Percentiles rank a stretch among this genome's conserved stretches.
phyloP scores from a whole-genome alignment of 2,888 invertebrate species.

The Erebia aethiops region DNA sequence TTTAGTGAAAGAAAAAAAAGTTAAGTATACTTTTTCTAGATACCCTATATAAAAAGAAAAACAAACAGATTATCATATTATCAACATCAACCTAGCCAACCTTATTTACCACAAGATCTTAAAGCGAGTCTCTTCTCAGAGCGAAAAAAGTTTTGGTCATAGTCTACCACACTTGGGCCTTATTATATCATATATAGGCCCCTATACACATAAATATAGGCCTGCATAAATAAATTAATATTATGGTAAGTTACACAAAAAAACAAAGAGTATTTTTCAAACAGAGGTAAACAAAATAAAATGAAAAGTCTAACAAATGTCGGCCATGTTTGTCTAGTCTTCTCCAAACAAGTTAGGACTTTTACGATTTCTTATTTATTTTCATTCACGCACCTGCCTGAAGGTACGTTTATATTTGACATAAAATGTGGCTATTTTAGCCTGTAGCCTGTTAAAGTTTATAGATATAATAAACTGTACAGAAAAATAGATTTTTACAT shows the following conservation, averaged over 20 bases:
- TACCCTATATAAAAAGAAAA: no score
- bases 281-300: background rate
- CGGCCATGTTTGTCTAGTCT: conserved; percentile 23
- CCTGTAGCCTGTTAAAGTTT: conserved; percentile 3
- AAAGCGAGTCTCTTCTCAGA: no score
- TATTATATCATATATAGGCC: no score
- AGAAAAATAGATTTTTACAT: background rate
- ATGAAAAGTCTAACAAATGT: background rate
- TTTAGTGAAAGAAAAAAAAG: no score
- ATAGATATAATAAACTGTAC: conserved; percentile 3
- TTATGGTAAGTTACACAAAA: background rate
- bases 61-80: no score
- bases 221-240: background rate
- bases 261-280: background rate
- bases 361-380: conserved; percentile 29
- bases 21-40: no score
- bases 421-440: conserved; percentile 14
- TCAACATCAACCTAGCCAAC: no score
- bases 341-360: conserved; percentile 20
- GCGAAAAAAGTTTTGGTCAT: no score
- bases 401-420: conserved; percentile 6
- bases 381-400: conserved; percentile 17
- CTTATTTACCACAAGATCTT: no score
- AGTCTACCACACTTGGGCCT: no score
- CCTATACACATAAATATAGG: background rate